Evolutionary conservation across 1,140 invertebrate genomes (phyloP).

Genomic region (Paraescarpia echinospica): DNA sequence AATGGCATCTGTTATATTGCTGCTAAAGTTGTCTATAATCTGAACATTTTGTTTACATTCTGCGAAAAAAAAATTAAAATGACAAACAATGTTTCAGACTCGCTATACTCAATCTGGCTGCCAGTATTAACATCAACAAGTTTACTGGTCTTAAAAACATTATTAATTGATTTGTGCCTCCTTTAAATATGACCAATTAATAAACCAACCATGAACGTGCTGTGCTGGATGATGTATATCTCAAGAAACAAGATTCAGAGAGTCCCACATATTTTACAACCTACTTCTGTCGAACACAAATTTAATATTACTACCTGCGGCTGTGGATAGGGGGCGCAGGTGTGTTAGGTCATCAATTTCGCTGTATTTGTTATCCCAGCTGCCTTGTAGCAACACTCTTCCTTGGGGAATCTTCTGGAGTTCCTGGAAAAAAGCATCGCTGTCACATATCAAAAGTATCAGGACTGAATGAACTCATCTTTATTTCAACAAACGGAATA

Average conservation of each 20-base stretch:
- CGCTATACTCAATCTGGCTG: too few relatives aligned
- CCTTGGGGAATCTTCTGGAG: neutral
- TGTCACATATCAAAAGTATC: neutral
- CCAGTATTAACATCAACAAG: too few relatives aligned
- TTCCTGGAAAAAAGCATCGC: neutral
- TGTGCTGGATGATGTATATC: too few relatives aligned
- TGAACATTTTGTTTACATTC: too few relatives aligned
- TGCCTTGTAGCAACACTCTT: neutral
- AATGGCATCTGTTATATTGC: too few relatives aligned
- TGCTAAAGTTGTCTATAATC: too few relatives aligned
- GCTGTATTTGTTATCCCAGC: neutral
- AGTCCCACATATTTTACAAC: neutral
- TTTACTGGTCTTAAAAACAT: too few relatives aligned
- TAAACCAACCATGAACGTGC: neutral
- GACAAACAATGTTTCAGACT: too few relatives aligned
- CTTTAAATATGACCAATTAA: neutral
- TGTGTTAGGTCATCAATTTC: constrained; percentile 25
- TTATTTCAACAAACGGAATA: neutral
- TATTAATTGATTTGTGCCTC: too few relatives aligned
- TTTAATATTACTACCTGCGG: constrained; percentile 29
- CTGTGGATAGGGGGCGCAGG: constrained; percentile 27
- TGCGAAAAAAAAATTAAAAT: too few relatives aligned
- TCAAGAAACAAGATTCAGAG: neutral
- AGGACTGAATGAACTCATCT: neutral
- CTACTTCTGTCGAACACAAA: neutral